Base-by-base conservation (phyloP, 2,797 vertebrate genomes). In the Australoheros facetus region DNA sequence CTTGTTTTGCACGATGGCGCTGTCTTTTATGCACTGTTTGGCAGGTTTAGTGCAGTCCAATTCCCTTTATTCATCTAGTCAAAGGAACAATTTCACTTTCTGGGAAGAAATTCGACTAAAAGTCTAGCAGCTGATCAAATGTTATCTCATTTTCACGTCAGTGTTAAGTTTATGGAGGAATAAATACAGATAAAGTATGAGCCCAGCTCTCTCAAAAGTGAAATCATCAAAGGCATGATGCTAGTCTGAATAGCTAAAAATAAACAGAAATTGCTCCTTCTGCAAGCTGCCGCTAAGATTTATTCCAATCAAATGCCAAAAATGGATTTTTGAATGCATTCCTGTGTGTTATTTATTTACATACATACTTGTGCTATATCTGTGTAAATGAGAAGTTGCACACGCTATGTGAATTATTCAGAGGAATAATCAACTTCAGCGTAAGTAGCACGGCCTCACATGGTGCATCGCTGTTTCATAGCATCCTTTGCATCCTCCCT, bases 391-490 rank as follows among this genome's bases (percentile, higher is more conserved):
- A 83, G 58, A 4, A 7, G 28, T 75, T 73, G 62, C 11, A 9
- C 73, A 21, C 54, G 78, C 80, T 59, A 70, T 70, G 72, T 92
- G 83, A 91, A 93, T 93, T 90, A 94, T 93, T 91, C 89, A 94
- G 81, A 83, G 82, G 71, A 69, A 74, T 89, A 85, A 90, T 93
- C 60, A 39, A 79, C 86, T 84, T 74, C 82, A 79, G 84, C 58
- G 79, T 78, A 85, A 88, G 90, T 79, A 80, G 85, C 75, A 13
- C 7, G 12, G 74, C 79, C 83, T 82, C 81, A 81, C 69, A 88
- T 85, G 84, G 78, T 88, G 85, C 90, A 92, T 92, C 45, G 85
- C 92, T 93, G 88, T 87, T 93, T 93, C 89, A 89, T 89, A 82
- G 92, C 92, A 85, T 77, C 83, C 82, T 90, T 89, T 92, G 88